Conservation (phyloP, 92 coral and sea anemone species). For the Diadumene lineata region DNA sequence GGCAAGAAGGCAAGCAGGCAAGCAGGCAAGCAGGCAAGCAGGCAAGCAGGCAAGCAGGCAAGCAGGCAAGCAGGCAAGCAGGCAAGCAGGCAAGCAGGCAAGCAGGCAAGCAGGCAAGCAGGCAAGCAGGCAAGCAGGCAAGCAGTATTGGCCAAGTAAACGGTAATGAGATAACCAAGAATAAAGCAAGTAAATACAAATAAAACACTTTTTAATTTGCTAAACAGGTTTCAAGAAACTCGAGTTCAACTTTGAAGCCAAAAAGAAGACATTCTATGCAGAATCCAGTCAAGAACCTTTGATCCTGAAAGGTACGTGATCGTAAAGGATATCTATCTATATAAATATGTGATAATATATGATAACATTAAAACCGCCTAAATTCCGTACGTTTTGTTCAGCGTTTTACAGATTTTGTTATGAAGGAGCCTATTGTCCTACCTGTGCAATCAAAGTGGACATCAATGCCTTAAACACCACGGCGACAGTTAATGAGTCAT, state of each 20-base stretch:
- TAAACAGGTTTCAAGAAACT: conserved; percentile 11
- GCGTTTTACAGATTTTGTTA: conserved; percentile 63
- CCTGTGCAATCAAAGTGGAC: conserved; percentile 42
- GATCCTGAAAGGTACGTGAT: conserved; percentile 1
- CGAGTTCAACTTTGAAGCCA: not conserved
- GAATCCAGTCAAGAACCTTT: not conserved
- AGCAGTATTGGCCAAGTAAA: too few relatives aligned
- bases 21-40: too few relatives aligned
- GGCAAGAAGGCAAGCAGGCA: too few relatives aligned
- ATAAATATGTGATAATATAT: not conserved
- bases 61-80: too few relatives aligned
- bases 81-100: too few relatives aligned
- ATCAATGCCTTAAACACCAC: conserved; percentile 31
- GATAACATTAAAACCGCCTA: not conserved
- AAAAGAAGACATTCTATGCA: not conserved
- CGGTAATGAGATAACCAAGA: too few relatives aligned
- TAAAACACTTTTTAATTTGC: not conserved
- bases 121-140: too few relatives aligned
- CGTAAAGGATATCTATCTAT: not conserved
- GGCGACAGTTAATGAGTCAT: conserved; percentile 29
- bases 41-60: too few relatives aligned
- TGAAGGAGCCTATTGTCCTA: conserved; percentile 64
- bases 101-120: too few relatives aligned
- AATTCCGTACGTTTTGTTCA: not conserved
- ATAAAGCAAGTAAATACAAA: not conserved